phyloP scores from a whole-genome alignment of 2,797 vertebrate species.

The Liparis tanakae region DNA sequence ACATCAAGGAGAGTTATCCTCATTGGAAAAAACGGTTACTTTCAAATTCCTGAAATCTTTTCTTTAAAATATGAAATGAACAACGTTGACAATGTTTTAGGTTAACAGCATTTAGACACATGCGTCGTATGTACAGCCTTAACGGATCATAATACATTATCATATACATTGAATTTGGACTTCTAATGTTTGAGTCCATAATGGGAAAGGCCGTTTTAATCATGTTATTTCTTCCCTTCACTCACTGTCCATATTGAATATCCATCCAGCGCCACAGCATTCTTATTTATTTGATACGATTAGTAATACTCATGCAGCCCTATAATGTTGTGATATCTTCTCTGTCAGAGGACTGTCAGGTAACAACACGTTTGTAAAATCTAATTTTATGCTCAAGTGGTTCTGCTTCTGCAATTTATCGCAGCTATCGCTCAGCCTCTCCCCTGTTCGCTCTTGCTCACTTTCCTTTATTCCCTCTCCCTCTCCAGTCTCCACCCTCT shows the following conservation, averaged over 20 bases:
- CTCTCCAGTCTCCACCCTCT: constrained; percentile 73
- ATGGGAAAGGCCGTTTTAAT: constrained; percentile 78
- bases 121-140: constrained; percentile 48
- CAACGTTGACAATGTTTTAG: constrained; percentile 24
- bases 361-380: constrained; percentile 90
- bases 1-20: not conserved
- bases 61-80: constrained; percentile 28
- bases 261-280: constrained; percentile 63
- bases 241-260: constrained; percentile 66
- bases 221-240: constrained; percentile 68
- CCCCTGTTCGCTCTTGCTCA: constrained; percentile 44
- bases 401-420: constrained; percentile 86
- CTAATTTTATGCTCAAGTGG: constrained; percentile 91
- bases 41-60: not conserved
- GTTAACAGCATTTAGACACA: constrained; percentile 44
- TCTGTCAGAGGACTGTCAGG: constrained; percentile 86
- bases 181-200: constrained; percentile 75
- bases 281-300: constrained; percentile 85
- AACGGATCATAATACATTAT: constrained; percentile 67
- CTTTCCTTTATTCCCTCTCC: constrained; percentile 48
- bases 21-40: not conserved
- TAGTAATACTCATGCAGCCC: constrained; percentile 81
- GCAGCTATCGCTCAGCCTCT: constrained; percentile 76
- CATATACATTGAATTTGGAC: constrained; percentile 79
- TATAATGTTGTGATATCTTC: constrained; percentile 83